Evolutionary conservation across 1,140 invertebrate species (phyloP).

Genomic region (Apis florea): DNA sequence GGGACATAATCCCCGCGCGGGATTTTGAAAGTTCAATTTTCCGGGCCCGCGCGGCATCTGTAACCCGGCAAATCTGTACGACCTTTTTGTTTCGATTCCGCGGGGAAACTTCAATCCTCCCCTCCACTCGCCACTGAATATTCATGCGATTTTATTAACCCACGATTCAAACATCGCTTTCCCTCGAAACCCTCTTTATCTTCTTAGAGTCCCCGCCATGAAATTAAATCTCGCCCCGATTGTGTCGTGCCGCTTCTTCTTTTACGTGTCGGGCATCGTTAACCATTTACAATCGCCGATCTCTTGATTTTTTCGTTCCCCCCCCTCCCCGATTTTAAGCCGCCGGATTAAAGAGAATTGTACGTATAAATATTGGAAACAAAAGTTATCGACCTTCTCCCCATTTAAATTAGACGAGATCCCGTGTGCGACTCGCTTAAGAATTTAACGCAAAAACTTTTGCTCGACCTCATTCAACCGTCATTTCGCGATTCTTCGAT

Average conservation of each 20-base stretch:
- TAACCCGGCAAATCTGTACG: slow-evolving; percentile 54
- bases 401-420: background rate
- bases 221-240: slow-evolving; percentile 57
- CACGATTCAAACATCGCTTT: slow-evolving; percentile 62
- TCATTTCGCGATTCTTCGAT: too few relatives aligned
- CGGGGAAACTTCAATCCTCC: slow-evolving; percentile 56
- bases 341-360: background rate
- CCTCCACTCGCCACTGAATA: slow-evolving; percentile 50
- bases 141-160: slow-evolving; percentile 68
- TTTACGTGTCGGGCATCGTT: slow-evolving; percentile 24
- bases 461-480: too few relatives aligned
- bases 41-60: slow-evolving; percentile 24
- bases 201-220: slow-evolving; percentile 52
- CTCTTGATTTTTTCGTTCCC: background rate
- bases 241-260: slow-evolving; percentile 18
- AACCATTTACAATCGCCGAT: slow-evolving; percentile 21
- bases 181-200: slow-evolving; percentile 54
- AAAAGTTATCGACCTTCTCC: background rate
- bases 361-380: slow-evolving; percentile 5
- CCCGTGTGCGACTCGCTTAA: background rate
- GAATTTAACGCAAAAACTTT: background rate
- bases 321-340: background rate
- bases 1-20: slow-evolving; percentile 32
- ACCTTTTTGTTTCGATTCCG: slow-evolving; percentile 64
- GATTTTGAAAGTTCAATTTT: slow-evolving; percentile 66